Evolutionary conservation across 1,140 invertebrate genomes (phyloP), one percentile per base, ranked within the genome.

Genomic region (Gonatopus flavifemur): DNA sequence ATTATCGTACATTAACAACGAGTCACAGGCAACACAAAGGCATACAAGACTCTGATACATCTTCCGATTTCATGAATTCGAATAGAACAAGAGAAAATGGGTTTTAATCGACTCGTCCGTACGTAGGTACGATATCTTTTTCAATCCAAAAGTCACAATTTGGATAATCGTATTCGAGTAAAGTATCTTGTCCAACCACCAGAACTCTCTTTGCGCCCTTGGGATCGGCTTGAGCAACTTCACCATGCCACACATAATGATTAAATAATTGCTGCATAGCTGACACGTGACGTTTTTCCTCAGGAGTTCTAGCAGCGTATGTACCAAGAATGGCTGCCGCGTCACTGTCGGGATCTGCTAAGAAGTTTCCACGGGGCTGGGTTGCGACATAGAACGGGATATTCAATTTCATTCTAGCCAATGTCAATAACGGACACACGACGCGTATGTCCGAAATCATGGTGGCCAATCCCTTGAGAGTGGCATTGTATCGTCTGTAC

Each of bases 191-290:
- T 3, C 80, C 86, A 1, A 90, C 82, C 19, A 85, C 76, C 1
- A 90, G 74, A 15, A 89, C 74, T 46, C 62, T 66, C 24, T 81
- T 78, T 2, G 77, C 74, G 5, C 80, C 72, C 5, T 71, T 58
- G 0, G 62, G 58, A 31, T 84, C 79, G 1, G 75, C 77, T 2
- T 83, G 80, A 5, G 82, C 70, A 16, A 89, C 72, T 36, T 82
- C 81, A 8, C 87, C 88, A 49, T 88, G 82, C 77, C 85, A 85
- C 0, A 91, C 88, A 56, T 84, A 93, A 53, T 87, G 83, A 62
- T 91, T 91, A 67, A 93, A 93, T 1, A 91, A 67, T 42, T 88
- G 84, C 63, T 91, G 89, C 78, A 93, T 90, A 2, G 89, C 86
- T 1, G 84, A 83, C 25, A 89, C 82, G 53, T 87, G 91, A 18